Base-by-base conservation (phyloP, 1,140 invertebrate species). In the Akabosia matsudoensis region DNA sequence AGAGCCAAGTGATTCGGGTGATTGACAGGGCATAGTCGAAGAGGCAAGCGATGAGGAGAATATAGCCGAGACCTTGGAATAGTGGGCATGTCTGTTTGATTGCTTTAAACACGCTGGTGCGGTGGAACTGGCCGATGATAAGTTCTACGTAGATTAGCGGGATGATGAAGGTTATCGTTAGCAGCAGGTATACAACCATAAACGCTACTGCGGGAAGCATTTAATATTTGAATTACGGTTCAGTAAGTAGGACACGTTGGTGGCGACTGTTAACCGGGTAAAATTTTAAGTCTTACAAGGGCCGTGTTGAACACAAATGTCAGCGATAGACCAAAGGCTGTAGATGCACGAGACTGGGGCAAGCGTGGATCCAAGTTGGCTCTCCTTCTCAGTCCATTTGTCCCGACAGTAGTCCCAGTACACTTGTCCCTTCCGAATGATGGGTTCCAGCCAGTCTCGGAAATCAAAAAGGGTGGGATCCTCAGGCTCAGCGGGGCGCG, bases 351-450 rank as follows among this genome's bases (percentile, higher is more conserved):
- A 7, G 31, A 67, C 28, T 28, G 61, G 61, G 14, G 24, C 61
- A 4, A 28, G 1, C 1, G 30, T 30, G 24, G 28, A 7, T 28
- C 61, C 61, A 3, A 67, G 7, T 2, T 30, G 22, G 30, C 28
- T 67, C 26, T 28, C 3, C 28, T 67, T 67, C 4, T 67, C 61
- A 7, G 31, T 2, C 24, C 22, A 67, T 7, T 30, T 31, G 24
- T 67, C 61, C 22, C 61, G 7, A 22, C 61, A 67, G 22, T 67
- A 67, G 22, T 67, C 61, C 61, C 61, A 67, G 61, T 67, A 67
- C 28, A 13, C 4, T n/a, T 67, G 61, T 7, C 61, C 61, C 61
- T 67, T 67, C 28, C 26, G 3, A 7, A n/a, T 4, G 14, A 61
- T 7, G 13, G 54, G 54, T 22, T 61, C 54, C 54, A 61, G 24